phyloP scores from a whole-genome alignment of 2,888 invertebrate species.

The Acrobasis suavella region DNA sequence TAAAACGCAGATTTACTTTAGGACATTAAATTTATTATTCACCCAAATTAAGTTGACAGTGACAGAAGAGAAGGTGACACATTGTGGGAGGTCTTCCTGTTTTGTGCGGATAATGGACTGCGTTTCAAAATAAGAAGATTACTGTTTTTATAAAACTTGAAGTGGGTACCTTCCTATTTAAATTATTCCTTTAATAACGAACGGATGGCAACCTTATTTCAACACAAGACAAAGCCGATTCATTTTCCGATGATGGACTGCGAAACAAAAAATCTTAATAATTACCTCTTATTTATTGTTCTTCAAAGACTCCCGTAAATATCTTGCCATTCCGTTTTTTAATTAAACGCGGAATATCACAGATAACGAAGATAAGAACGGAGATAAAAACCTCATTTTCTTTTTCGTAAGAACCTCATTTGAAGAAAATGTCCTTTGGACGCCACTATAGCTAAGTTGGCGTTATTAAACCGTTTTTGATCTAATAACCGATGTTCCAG shows the following conservation, averaged over 20 bases:
- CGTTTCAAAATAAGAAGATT: too few species aligned
- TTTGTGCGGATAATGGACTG: too few species aligned
- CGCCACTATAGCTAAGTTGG: background rate
- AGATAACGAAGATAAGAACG: constrained; percentile 8
- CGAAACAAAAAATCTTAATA: background rate
- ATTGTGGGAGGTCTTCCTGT: too few species aligned
- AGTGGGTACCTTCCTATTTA: background rate
- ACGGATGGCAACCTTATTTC: background rate
- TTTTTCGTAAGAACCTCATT: background rate
- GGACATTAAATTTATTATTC: too few species aligned
- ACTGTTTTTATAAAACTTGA: too few species aligned
- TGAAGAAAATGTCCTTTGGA: background rate
- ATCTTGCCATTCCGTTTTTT: background rate
- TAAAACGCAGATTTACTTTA: too few species aligned
- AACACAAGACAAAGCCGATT: background rate
- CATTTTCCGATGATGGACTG: background rate
- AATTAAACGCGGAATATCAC: constrained; percentile 4
- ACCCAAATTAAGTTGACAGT: too few species aligned
- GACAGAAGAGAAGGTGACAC: too few species aligned
- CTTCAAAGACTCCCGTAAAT: background rate
- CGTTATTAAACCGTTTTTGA: constrained; percentile 13
- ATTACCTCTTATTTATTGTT: constrained; percentile 9
- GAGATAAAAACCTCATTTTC: background rate
- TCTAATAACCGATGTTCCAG: constrained; percentile 4
- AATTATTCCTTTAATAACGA: background rate